Base-by-base conservation (phyloP, 1,140 invertebrate genomes). In the Nylanderia fulva region DNA sequence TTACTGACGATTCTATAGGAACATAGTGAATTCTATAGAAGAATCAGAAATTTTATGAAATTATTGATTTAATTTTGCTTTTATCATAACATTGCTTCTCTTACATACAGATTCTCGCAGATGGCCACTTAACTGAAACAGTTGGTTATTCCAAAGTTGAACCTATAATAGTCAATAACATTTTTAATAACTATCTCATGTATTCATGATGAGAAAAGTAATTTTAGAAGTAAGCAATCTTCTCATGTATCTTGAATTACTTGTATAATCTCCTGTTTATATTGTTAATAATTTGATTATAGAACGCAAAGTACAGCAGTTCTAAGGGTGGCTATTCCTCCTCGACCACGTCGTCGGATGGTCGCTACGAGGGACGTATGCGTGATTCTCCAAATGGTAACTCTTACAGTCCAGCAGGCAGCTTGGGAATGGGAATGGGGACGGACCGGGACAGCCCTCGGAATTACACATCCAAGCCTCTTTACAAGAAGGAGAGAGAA, bases 401-500 rank as follows among this genome's bases (percentile, higher is more conserved):
- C 92, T 95, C 96, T 45, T 97, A 97, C 90, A 96, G 97, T 91
- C 97, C 97, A 92, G 97, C 94, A 61, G 92, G 93, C 88, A 93
- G 94, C 83, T 92, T 95, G 94, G 95, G 93, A 93, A 95, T 95
- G 95, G 96, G 91, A 92, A 96, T 95, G 95, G 95, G 93, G 83
- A 88, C 95, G 75, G 96, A 97, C 91, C 95, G 96, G 90, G 96
- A 97, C 89, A 96, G 96, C 93, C 95, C 96, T 76, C 93, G 94
- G 54, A 94, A 89, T 86, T 97, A 98, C 94, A 96, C 96, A 92
- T 96, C 97, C 93, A 98, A 98, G 95, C 97, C 95, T 97, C 97
- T 95, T 94, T 97, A 94, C 96, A 98, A 98, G 95, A 98, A 98
- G 96, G 97, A 98, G 96, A 98, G 98, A 96, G 98, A 98, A 96